These are phyloP conservation scores for Coptotermes formosanus DNA, from an alignment of 1,140 invertebrate genomes.

Conservation along the genomic window DNA sequence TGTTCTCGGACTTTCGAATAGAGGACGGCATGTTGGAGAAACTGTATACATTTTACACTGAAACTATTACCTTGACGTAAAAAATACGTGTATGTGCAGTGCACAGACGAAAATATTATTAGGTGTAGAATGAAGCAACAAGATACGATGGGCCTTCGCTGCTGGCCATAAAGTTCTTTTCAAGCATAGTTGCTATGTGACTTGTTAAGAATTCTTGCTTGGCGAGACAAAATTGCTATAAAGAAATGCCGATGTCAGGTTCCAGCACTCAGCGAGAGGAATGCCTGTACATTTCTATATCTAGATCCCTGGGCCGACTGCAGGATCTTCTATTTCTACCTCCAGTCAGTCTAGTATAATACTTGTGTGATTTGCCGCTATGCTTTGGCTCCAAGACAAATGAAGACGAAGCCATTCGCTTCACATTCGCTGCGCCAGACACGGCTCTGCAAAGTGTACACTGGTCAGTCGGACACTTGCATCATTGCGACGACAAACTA, in stretches of 20 bases:
- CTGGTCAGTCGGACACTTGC: not conserved
- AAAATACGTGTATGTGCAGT: not conserved
- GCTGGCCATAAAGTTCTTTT: not conserved
- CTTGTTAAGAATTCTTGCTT: conserved; percentile 5
- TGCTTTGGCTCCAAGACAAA: not conserved
- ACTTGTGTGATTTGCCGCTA: not conserved
- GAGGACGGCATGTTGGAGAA: no score
- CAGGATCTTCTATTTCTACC: not conserved
- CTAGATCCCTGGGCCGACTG: not conserved
- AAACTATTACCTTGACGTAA: no score
- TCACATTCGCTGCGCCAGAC: not conserved
- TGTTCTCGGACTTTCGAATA: no score
- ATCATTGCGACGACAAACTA: no score
- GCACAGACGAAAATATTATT: not conserved
- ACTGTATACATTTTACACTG: no score
- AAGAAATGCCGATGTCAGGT: not conserved
- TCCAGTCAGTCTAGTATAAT: not conserved
- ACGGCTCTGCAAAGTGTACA: not conserved
- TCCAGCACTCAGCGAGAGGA: not conserved
- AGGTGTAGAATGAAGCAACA: not conserved
- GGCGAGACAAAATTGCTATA: conserved; percentile 11
- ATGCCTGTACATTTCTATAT: not conserved
- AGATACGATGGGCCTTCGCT: not conserved
- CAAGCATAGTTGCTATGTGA: not conserved
- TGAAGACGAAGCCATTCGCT: not conserved